Conservation (phyloP, 2,888 invertebrate species). For the Orthonevra nobilis region DNA sequence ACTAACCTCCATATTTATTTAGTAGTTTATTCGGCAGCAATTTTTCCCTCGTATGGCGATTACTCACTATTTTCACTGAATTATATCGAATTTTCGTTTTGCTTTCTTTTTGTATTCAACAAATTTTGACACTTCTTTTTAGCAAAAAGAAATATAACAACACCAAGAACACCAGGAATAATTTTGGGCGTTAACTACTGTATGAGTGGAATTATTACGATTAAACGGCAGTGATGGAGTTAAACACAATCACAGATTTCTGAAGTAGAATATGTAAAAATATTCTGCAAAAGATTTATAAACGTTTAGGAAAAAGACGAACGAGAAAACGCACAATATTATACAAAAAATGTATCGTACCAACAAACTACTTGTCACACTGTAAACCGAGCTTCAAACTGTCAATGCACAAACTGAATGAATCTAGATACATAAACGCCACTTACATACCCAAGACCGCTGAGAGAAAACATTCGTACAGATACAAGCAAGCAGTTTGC, state of each 20-base stretch:
- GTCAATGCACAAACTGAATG: constrained; percentile 67
- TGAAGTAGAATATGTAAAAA: too few species aligned
- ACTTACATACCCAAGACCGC: constrained; percentile 45
- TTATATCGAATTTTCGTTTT: constrained; percentile 12
- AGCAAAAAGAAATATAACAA: too few species aligned
- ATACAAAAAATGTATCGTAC: constrained; percentile 21
- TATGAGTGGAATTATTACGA: constrained; percentile 13
- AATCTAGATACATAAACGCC: constrained; percentile 66
- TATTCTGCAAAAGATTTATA: constrained; percentile 3
- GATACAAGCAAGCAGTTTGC: constrained; percentile 18
- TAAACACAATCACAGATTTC: constrained; percentile 39
- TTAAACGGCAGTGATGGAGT: constrained; percentile 46
- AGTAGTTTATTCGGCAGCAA: constrained; percentile 20
- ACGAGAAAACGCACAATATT: constrained; percentile 10
- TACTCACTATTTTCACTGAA: constrained; percentile 45
- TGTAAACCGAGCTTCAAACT: constrained; percentile 68
- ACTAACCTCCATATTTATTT: constrained; percentile 62
- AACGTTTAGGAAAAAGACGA: constrained; percentile 4
- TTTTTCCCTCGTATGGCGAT: constrained; percentile 36
- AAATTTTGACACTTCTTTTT: constrained; percentile 48
- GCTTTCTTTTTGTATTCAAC: constrained; percentile 1
- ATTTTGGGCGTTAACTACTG: constrained; percentile 61
- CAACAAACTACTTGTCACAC: constrained; percentile 42
- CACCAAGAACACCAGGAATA: constrained; percentile 12
- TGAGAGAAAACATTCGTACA: constrained; percentile 27